Conservation (phyloP, 2,797 vertebrate species). For the Okamejei kenojei region DNA sequence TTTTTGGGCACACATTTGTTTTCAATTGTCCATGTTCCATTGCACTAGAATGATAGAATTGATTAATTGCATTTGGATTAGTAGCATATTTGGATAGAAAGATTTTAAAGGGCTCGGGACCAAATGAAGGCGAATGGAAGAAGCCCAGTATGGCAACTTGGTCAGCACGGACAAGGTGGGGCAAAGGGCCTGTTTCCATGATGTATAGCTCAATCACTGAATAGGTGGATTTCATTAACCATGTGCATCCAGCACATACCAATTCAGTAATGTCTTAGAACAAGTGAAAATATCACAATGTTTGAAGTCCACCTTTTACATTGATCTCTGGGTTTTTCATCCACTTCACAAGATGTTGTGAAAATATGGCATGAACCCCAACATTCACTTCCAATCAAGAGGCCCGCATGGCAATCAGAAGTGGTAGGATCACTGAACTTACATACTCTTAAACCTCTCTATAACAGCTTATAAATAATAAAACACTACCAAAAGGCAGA, state of each 20-base stretch:
- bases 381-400: background rate
- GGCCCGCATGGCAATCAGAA: background rate
- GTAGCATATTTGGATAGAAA: too few species aligned
- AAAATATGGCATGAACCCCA: background rate
- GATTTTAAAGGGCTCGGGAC: too few species aligned
- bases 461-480: background rate
- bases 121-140: too few species aligned
- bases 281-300: background rate
- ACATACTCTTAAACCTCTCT: background rate
- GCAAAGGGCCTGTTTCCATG: too few species aligned
- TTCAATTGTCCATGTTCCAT: background rate
- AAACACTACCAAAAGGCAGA: too few species aligned
- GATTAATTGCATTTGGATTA: background rate
- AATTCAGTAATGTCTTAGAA: background rate
- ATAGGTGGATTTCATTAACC: background rate
- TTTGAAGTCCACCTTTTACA: background rate
- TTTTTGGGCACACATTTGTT: background rate
- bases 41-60: background rate
- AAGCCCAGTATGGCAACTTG: too few species aligned
- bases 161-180: too few species aligned
- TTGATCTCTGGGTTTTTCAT: background rate
- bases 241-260: background rate
- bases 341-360: background rate
- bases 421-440: background rate
- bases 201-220: background rate